A percentile compares a stretch with the other conserved stretches of the same genome.
Conservation (phyloP, 1,140 invertebrate genomes). For the Zaprionus gabonicus region DNA sequence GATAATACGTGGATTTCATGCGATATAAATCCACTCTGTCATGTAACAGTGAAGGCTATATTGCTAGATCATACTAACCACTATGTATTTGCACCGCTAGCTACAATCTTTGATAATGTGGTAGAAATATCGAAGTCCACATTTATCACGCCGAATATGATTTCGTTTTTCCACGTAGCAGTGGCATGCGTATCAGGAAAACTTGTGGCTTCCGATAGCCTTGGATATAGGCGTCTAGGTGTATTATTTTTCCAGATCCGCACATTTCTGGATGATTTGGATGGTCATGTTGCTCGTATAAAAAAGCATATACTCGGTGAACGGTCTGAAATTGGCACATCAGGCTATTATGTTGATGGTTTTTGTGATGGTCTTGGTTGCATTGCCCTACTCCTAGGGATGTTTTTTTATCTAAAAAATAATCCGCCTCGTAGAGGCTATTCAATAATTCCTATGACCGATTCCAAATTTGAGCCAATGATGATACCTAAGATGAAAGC, state of each 20-base stretch:
- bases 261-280: conserved; percentile 91
- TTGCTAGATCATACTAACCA: conserved; percentile 91
- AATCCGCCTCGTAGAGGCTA: conserved; percentile 89
- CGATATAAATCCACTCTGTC: conserved; percentile 89
- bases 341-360: conserved; percentile 90
- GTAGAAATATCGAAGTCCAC: conserved; percentile 87
- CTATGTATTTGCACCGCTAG: conserved; percentile 90
- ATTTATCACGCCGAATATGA: conserved; percentile 91
- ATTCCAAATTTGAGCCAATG: conserved; percentile 85
- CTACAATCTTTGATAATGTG: conserved; percentile 87
- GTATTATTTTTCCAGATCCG: conserved; percentile 90
- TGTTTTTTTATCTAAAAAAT: conserved; percentile 88
- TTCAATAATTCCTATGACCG: conserved; percentile 86
- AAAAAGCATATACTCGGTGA: conserved; percentile 89
- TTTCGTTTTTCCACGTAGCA: conserved; percentile 90
- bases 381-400: conserved; percentile 88
- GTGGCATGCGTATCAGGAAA: conserved; percentile 89
- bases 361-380: conserved; percentile 90
- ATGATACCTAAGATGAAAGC: conserved; percentile 88
- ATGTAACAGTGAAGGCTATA: conserved; percentile 90
- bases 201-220: conserved; percentile 88
- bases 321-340: conserved; percentile 89
- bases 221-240: conserved; percentile 88
- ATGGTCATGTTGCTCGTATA: conserved; percentile 91
- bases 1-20: conserved; percentile 87